A percentile compares a stretch with the other conserved stretches of the same genome.
phyloP scores from a whole-genome alignment of 2,113 vertebrate species.

The Meleagris gallopavo region DNA sequence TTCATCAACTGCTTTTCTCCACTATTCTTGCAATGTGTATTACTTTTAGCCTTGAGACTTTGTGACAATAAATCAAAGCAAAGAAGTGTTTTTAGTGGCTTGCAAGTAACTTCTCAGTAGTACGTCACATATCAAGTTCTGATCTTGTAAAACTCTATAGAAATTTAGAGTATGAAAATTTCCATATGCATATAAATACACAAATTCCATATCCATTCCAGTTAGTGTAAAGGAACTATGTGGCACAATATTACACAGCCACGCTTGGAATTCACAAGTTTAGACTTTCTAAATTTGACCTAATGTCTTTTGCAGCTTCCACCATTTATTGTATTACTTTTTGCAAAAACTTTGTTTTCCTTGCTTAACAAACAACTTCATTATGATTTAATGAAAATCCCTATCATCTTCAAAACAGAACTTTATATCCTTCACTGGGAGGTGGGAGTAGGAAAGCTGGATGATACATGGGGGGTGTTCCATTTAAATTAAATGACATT shows the following conservation, averaged over 20 bases:
- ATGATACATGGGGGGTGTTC: neutral
- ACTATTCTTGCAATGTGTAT: neutral
- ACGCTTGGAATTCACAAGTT: constrained; percentile 73
- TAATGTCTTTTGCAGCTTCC: constrained; percentile 73
- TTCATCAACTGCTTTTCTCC: constrained; percentile 54
- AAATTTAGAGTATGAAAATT: neutral
- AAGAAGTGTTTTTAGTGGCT: constrained; percentile 27
- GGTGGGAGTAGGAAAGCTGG: neutral
- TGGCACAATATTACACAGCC: constrained; percentile 55
- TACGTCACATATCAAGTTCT: neutral
- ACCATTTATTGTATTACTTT: constrained; percentile 39
- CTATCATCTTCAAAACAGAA: neutral
- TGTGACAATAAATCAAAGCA: constrained; percentile 58
- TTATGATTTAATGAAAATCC: constrained; percentile 17
- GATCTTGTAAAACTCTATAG: neutral
- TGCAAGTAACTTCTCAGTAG: constrained; percentile 52
- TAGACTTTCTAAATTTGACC: constrained; percentile 72
- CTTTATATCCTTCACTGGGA: neutral
- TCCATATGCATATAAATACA: constrained; percentile 12
- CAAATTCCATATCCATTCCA: constrained; percentile 53
- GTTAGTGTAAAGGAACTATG: constrained; percentile 36
- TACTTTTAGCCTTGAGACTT: constrained; percentile 32
- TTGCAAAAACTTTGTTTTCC: constrained; percentile 58
- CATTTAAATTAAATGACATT: constrained; percentile 3
- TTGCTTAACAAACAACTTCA: constrained; percentile 60